Percentiles rank a stretch among this genome's conserved stretches.
Evolutionary conservation across 2,797 vertebrate species (phyloP).

Genomic region (Lerista edwardsae): DNA sequence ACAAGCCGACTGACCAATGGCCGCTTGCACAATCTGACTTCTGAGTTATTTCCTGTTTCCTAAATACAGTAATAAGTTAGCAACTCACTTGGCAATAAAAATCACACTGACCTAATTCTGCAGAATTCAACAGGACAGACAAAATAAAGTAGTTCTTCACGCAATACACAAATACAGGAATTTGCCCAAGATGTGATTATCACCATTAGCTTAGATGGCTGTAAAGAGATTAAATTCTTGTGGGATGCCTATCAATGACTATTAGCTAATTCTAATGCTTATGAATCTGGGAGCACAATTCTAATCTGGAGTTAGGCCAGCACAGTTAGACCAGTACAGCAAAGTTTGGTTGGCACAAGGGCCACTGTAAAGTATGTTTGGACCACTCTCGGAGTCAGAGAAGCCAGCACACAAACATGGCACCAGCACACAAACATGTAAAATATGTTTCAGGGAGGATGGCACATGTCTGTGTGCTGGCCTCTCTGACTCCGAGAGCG

Average conservation of each 20-base stretch:
- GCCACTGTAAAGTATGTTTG: too few relatives aligned
- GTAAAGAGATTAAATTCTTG: background rate
- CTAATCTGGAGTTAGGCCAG: too few relatives aligned
- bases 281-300: too few relatives aligned
- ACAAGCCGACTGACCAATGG: slow-evolving; percentile 30
- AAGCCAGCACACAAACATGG: too few relatives aligned
- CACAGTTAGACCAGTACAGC: too few relatives aligned
- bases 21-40: slow-evolving; percentile 37
- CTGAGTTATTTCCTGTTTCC: slow-evolving; percentile 52
- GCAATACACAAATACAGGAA: background rate
- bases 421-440: too few relatives aligned
- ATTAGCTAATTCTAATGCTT: background rate
- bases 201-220: background rate
- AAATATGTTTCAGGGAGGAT: too few relatives aligned
- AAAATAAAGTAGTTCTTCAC: slow-evolving; percentile 5
- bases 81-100: slow-evolving; percentile 25
- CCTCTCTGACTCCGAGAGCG: too few relatives aligned
- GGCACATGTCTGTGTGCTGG: too few relatives aligned
- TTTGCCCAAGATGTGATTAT: background rate
- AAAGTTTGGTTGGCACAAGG: too few relatives aligned
- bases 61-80: slow-evolving; percentile 28
- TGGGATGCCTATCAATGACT: background rate
- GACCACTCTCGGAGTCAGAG: too few relatives aligned
- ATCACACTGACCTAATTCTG: background rate
- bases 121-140: background rate